Percentiles rank a stretch among this genome's conserved stretches.
Conservation (phyloP, 2,797 vertebrate genomes). For the Hemibagrus guttatus region DNA sequence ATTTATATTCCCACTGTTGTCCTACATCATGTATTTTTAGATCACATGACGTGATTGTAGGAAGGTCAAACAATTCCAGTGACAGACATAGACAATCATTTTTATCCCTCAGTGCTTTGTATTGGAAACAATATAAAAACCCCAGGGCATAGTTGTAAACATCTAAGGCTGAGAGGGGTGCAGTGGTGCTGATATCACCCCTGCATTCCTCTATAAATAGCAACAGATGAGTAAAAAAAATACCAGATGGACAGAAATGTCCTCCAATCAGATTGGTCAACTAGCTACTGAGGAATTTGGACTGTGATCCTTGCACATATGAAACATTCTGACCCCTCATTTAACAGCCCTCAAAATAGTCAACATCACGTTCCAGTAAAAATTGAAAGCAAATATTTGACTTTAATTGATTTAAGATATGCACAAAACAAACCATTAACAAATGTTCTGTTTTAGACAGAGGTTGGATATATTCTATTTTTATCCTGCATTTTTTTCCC, state of each 20-base stretch:
- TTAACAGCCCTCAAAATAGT: constrained; percentile 38
- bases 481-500: not conserved
- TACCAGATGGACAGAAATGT: constrained; percentile 48
- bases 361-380: constrained; percentile 32
- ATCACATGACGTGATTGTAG: constrained; percentile 42
- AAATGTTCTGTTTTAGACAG: not conserved
- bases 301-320: constrained; percentile 57
- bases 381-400: constrained; percentile 23
- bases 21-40: constrained; percentile 59
- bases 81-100: constrained; percentile 30
- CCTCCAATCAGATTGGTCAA: constrained; percentile 52
- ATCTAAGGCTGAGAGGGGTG: constrained; percentile 47
- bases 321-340: constrained; percentile 51
- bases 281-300: constrained; percentile 59
- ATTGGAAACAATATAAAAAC: constrained; percentile 39
- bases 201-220: constrained; percentile 43
- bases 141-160: constrained; percentile 46
- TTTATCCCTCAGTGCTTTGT: constrained; percentile 26
- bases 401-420: not conserved
- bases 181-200: constrained; percentile 56
- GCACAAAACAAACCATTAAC: too few species aligned
- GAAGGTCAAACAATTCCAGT: constrained; percentile 41
- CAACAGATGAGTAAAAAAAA: constrained; percentile 38
- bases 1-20: constrained; percentile 57
- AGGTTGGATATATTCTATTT: not conserved